Evolutionary conservation across 2,113 vertebrate species (phyloP).

Genomic region (Lota lota): DNA sequence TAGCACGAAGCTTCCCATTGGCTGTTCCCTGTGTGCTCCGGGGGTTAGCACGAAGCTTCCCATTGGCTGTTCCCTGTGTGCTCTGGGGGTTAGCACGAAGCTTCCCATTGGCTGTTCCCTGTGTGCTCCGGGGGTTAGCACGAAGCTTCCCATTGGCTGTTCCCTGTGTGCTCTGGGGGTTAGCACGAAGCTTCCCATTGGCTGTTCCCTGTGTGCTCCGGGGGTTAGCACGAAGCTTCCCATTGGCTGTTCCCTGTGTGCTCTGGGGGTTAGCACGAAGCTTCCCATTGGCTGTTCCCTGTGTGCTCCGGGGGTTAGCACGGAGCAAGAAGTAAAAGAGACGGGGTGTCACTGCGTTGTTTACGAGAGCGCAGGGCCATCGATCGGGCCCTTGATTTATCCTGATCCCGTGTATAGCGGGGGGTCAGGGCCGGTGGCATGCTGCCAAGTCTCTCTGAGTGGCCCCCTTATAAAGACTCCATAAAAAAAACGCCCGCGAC

Average conservation of each 20-base stretch:
- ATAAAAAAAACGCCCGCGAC: background rate
- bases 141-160: no score
- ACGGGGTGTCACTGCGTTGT: slow-evolving; percentile 23
- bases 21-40: no score
- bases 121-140: no score
- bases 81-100: no score
- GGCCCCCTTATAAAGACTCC: background rate
- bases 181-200: no score
- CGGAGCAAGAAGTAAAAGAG: background rate
- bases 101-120: no score
- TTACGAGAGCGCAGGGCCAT: slow-evolving; percentile 43
- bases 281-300: slow-evolving; percentile 18
- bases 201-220: no score
- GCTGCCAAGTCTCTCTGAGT: background rate
- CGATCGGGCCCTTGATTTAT: slow-evolving; percentile 33
- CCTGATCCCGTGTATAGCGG: slow-evolving; percentile 14
- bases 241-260: slow-evolving; percentile 32
- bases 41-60: no score
- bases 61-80: no score
- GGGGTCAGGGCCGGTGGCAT: slow-evolving; percentile 21
- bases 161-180: no score
- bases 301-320: slow-evolving; percentile 24
- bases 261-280: slow-evolving; percentile 8
- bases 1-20: no score
- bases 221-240: no score